These are phyloP conservation scores for Pachypeltis micranthus DNA, from an alignment of 1,140 invertebrate species.

Conservation along the genomic window DNA sequence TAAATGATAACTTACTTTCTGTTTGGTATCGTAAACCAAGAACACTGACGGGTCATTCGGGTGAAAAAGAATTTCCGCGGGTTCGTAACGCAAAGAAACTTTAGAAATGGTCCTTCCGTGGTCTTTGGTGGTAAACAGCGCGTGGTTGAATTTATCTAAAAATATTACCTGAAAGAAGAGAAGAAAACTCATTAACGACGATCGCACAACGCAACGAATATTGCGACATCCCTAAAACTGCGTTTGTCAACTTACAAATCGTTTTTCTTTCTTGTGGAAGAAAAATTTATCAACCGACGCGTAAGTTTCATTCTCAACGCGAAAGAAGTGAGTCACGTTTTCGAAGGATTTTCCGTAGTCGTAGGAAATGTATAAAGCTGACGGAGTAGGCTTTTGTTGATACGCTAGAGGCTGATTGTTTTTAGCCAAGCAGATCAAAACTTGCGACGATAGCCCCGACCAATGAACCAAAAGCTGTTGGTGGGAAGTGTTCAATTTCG, in stretches of 20 bases:
- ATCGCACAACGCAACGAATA: too few relatives aligned
- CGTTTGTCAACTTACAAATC: conserved; percentile 53
- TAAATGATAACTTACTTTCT: conserved; percentile 44
- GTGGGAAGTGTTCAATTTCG: conserved; percentile 57
- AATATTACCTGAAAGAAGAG: conserved; percentile 62
- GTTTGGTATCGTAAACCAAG: conserved; percentile 53
- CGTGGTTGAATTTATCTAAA: conserved; percentile 61
- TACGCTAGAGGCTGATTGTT: conserved; percentile 36
- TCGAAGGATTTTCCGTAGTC: conserved; percentile 70
- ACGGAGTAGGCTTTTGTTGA: conserved; percentile 39
- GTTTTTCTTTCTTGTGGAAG: conserved; percentile 63
- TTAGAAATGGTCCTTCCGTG: conserved; percentile 52
- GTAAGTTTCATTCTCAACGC: conserved; percentile 41
- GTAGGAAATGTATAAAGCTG: conserved; percentile 70
- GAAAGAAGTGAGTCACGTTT: conserved; percentile 58
- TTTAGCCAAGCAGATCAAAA: conserved; percentile 72
- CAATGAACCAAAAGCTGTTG: conserved; percentile 81
- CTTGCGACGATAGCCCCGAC: conserved; percentile 72
- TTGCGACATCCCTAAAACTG: too few relatives aligned
- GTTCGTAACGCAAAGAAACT: conserved; percentile 53
- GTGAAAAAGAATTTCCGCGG: conserved; percentile 62
- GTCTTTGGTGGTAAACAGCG: conserved; percentile 62
- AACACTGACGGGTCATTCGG: conserved; percentile 48
- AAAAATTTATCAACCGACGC: conserved; percentile 69
- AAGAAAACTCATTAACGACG: neutral